Evolutionary conservation across 2,888 invertebrate species (phyloP), one percentile per base, ranked within the genome.

Genomic region (Epsilonema sp.): DNA sequence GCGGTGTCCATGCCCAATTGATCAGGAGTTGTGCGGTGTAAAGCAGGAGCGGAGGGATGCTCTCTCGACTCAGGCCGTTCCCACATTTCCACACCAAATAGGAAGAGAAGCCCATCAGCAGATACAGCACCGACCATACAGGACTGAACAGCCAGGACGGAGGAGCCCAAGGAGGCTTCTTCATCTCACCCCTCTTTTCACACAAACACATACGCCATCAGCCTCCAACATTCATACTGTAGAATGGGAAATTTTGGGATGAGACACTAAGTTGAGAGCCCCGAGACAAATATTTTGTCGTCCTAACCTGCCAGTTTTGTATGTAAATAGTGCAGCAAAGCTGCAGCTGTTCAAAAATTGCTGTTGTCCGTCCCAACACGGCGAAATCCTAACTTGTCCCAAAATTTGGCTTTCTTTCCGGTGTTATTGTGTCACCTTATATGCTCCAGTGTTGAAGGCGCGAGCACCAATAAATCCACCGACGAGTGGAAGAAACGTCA

Each of bases 71-170:
- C 4, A 46, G 8, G n/a, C 46, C 26, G 24, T 20, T 24, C 16
- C 26, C 39, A 19, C 3, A 16, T 26, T 40, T 26, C 20, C 5
- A 31, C 3, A 46, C 42, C 24, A 46, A 8, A 23, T 31, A 20
- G n/a, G 42, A 46, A 5, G 42, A 41, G 20, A 41, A 5, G 46
- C 46, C 46, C 46, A 46, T 46, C 23, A 36, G 2, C 23, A 42
- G 24, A 42, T 46, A 46, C 26, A 42, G 5, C 3, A 46, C 19
- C 19, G 42, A 24, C 46, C 46, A 46, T 19, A 36, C 42, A 19
- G 37, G 42, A 36, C 42, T 25, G 42, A 46, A 46, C 24, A 37
- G 8, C 42, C 37, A 41, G 21, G 42, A 41, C 25, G 46, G 46
- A 3, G 46, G 46, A 3, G 42, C 37, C 20, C 41, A 46, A 22